These are phyloP conservation scores for Orthosia gracilis DNA, from an alignment of 2,888 invertebrate species.

Conservation along the genomic window DNA sequence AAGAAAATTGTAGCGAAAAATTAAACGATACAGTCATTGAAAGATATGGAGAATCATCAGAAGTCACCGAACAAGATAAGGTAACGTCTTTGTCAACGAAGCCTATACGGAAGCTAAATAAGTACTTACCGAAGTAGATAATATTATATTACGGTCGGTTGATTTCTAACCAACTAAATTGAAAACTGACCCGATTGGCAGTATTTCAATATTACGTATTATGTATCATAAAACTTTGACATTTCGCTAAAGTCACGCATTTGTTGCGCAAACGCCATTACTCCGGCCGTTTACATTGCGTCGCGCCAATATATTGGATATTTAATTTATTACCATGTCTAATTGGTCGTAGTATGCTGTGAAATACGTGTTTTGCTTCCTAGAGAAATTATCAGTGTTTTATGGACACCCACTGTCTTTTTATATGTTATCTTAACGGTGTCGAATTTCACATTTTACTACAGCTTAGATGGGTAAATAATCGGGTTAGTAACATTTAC, in stretches of 20 bases:
- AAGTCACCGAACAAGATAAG: not conserved
- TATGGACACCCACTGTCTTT: slow-evolving; percentile 52
- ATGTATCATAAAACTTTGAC: slow-evolving; percentile 53
- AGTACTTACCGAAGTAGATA: not conserved
- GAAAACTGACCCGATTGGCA: slow-evolving; percentile 18
- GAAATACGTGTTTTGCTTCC: slow-evolving; percentile 74
- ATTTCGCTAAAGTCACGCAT: slow-evolving; percentile 55
- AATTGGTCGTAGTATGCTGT: slow-evolving; percentile 76
- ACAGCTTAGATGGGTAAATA: slow-evolving; percentile 42
- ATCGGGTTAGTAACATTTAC: slow-evolving; percentile 59
- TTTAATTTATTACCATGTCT: slow-evolving; percentile 78
- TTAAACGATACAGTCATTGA: not conserved
- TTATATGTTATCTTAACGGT: slow-evolving; percentile 50
- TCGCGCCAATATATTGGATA: slow-evolving; percentile 75
- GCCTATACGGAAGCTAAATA: not conserved
- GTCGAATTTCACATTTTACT: slow-evolving; percentile 52
- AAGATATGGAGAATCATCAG: not conserved
- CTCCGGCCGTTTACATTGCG: slow-evolving; percentile 58
- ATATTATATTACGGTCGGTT: not conserved
- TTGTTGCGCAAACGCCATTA: slow-evolving; percentile 54
- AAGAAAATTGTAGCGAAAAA: not conserved
- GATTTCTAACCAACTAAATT: not conserved
- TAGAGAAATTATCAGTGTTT: slow-evolving; percentile 59
- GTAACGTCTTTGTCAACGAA: not conserved
- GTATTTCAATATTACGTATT: slow-evolving; percentile 40